Evolutionary conservation across 2,888 invertebrate genomes (phyloP), one percentile per base, ranked within the genome.

Genomic region (Dryocosmus kuriphilus): DNA sequence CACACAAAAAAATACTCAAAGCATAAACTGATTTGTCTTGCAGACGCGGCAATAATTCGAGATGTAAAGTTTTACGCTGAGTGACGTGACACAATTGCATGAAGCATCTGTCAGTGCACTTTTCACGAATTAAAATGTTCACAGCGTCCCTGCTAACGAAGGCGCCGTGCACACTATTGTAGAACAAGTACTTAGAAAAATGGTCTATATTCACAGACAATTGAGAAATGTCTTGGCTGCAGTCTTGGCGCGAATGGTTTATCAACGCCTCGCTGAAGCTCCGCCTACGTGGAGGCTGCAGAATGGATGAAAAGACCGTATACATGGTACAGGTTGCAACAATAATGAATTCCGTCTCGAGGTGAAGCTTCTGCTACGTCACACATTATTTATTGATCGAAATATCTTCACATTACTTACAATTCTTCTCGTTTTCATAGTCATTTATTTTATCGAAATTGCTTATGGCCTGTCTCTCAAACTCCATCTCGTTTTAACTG

Each of bases 201-300:
- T 71, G 71, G 71, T 71, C 71, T 71, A 71, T 71, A 71, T 71
- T 71, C 32, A 71, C 55, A 63, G 78, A 76, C 78, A 76, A 75
- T 63, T 67, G 57, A 75, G 60, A 62, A 73, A 73, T 73, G 71
- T 74, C 41, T 71, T 77, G 77, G 77, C 73, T 67, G 38, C 78
- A 32, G 75, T 75, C 75, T 71, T 51, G 60, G 65, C 55, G 55
- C 27, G 75, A 75, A 41, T 71, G 75, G 78, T 75, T 78, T 78
- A 78, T 78, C 78, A 78, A 75, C 75, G 67, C 61, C 51, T 71
- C 51, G 71, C 46, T 71, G 71, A 71, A 71, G 71, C 71, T 71
- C 71, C 71, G 71, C 71, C 71, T 46, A 67, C 67, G 24, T 67
- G 67, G 67, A 67, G 38, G 46, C 41, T 71, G 51, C n/a, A 71